Percentiles rank a stretch among this genome's conserved stretches.
These are phyloP conservation scores for Lasiommata megera DNA, from an alignment of 2,888 invertebrate species.

Conservation along the genomic window DNA sequence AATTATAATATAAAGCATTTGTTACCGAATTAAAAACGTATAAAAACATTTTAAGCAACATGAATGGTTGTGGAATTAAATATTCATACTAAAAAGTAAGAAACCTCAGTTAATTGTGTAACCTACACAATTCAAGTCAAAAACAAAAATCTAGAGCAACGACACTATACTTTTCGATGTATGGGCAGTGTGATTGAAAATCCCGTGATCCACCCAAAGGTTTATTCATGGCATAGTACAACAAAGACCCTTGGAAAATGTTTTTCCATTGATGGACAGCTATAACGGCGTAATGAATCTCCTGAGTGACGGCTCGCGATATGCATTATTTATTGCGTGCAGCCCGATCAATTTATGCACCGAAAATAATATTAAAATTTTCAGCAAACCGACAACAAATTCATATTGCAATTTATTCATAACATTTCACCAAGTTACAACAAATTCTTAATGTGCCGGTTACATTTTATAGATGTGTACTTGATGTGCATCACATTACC, in stretches of 20 bases:
- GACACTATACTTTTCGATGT: background rate
- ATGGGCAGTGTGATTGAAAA: slow-evolving; percentile 1
- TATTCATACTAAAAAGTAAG: no score
- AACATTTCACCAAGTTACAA: no score
- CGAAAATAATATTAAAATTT: background rate
- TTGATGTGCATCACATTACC: no score
- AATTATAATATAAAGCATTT: no score
- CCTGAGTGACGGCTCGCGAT: slow-evolving; percentile 9
- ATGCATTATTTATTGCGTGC: slow-evolving; percentile 13
- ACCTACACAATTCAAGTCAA: no score
- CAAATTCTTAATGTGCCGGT: no score
- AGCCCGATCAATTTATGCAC: slow-evolving; percentile 4
- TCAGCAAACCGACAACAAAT: background rate
- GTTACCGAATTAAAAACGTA: no score
- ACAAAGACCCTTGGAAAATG: slow-evolving; percentile 7
- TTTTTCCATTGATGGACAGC: slow-evolving; percentile 10
- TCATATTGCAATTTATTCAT: background rate
- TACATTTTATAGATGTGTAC: no score
- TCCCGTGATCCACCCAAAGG: background rate
- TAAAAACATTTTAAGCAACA: no score
- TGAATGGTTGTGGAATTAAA: no score
- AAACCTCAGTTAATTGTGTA: no score
- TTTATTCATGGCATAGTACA: slow-evolving; percentile 7
- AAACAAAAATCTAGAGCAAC: background rate
- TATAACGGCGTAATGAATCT: slow-evolving; percentile 14